These are phyloP conservation scores for Cephus pulcher DNA, from an alignment of 2,888 invertebrate species.

Conservation along the genomic window DNA sequence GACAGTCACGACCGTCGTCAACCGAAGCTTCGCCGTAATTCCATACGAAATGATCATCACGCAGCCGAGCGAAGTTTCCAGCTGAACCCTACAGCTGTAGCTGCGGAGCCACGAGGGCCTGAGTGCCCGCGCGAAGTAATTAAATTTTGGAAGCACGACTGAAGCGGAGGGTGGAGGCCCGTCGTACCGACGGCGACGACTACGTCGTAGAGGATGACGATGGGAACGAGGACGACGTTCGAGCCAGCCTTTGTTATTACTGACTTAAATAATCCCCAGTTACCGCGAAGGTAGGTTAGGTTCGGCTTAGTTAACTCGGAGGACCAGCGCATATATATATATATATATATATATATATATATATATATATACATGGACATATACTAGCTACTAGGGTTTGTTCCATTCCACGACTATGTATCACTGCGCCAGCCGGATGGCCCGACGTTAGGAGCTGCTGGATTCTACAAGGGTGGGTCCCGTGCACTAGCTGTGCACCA, in stretches of 20 bases:
- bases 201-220: conserved; percentile 12
- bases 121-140: conserved; percentile 43
- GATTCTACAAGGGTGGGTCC: neutral
- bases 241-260: conserved; percentile 33
- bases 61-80: conserved; percentile 36
- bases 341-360: too few species aligned
- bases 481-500: conserved; percentile 17
- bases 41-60: conserved; percentile 43
- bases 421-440: too few species aligned
- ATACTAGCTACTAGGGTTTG: too few species aligned
- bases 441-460: too few species aligned
- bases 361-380: too few species aligned
- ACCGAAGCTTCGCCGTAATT: neutral
- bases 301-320: conserved; percentile 34
- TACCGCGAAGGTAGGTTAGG: conserved; percentile 23
- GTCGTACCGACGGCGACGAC: conserved; percentile 17
- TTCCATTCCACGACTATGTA: too few species aligned
- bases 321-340: neutral
- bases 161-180: conserved; percentile 4
- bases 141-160: conserved; percentile 35
- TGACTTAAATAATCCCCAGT: conserved; percentile 41
- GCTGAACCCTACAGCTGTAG: neutral
- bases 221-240: conserved; percentile 10
- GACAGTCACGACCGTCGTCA: too few species aligned
- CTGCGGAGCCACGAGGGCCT: neutral